phyloP scores from a whole-genome alignment of 23 tunicate genomes.

The Ascidia mentula region DNA sequence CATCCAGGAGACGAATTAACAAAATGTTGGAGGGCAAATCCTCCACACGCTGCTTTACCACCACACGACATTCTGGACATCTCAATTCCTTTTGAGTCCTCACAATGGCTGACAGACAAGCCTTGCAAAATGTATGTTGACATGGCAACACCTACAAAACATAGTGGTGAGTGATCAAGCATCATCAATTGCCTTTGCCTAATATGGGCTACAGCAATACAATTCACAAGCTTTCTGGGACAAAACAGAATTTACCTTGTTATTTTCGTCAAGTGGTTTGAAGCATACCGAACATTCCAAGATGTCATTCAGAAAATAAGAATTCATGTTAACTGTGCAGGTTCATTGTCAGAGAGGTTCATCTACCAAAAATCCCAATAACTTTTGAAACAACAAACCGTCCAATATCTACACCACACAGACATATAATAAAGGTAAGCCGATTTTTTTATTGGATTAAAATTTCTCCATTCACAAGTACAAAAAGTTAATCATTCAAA shows the following conservation, averaged over 20 bases:
- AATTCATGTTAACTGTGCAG: conserved; percentile 28
- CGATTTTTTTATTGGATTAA: too few relatives aligned
- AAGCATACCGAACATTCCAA: conserved; percentile 85
- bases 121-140: conserved; percentile 82
- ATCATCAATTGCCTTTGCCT: background rate
- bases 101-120: conserved; percentile 62
- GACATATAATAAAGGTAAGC: too few relatives aligned
- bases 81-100: conserved; percentile 60
- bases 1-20: conserved; percentile 74
- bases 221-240: background rate
- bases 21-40: conserved; percentile 75
- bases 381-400: too few relatives aligned
- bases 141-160: conserved; percentile 44
- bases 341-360: too few relatives aligned
- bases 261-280: conserved; percentile 64
- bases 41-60: conserved; percentile 46
- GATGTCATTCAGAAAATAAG: conserved; percentile 53
- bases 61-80: conserved; percentile 78
- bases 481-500: too few relatives aligned
- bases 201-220: background rate
- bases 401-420: too few relatives aligned
- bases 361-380: too few relatives aligned
- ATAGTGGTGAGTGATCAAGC: background rate
- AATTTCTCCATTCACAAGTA: too few relatives aligned
- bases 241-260: conserved; percentile 38